Evolutionary conservation across 2,888 invertebrate genomes (phyloP).

Genomic region (Dermolepida albohirtum): DNA sequence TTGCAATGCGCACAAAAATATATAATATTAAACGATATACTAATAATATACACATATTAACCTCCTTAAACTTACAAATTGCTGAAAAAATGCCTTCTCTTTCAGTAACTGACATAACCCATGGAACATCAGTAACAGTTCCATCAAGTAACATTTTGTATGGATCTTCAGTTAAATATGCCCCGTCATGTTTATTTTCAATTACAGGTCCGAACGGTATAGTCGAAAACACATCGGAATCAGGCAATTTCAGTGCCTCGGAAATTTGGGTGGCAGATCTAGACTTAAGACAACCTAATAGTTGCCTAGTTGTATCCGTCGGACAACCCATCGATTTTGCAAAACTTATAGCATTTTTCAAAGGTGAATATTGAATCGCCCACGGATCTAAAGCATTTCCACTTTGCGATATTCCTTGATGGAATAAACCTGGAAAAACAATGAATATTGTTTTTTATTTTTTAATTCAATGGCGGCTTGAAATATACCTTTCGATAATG

Average conservation of each 20-base stretch:
- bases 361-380: conserved; percentile 67
- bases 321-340: conserved; percentile 73
- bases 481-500: conserved; percentile 8
- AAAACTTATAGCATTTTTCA: conserved; percentile 70
- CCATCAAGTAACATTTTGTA: conserved; percentile 70
- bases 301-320: conserved; percentile 64
- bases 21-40: no score
- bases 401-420: conserved; percentile 74
- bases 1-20: no score
- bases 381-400: conserved; percentile 72
- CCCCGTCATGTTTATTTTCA: conserved; percentile 61
- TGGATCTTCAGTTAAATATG: conserved; percentile 74
- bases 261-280: conserved; percentile 71
- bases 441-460: not conserved
- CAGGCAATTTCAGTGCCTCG: conserved; percentile 58
- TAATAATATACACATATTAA: no score
- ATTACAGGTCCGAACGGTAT: conserved; percentile 76
- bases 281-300: conserved; percentile 73
- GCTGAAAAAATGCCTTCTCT: conserved; percentile 80
- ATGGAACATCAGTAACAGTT: conserved; percentile 72
- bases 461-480: not conserved
- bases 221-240: conserved; percentile 66
- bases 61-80: conserved; percentile 69
- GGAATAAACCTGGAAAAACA: conserved; percentile 65
- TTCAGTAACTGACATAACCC: conserved; percentile 73